phyloP scores from a whole-genome alignment of 1,140 invertebrate species.

The Zaprionus davidi region DNA sequence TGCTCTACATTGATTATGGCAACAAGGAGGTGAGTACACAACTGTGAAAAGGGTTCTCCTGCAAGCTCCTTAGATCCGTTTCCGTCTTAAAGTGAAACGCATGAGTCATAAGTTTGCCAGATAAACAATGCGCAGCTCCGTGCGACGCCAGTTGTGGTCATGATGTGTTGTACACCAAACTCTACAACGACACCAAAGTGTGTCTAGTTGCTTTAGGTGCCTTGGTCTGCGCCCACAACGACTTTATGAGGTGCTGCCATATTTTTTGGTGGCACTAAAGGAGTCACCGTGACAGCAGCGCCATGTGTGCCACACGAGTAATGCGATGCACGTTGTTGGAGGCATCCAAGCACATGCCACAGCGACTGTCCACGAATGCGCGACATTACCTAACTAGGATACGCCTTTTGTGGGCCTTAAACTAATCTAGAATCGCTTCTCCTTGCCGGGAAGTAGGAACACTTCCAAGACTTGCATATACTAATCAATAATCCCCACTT shows the following conservation, averaged over 20 bases:
- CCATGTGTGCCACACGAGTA: slow-evolving; percentile 6
- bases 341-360: slow-evolving; percentile 42
- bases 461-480: no score
- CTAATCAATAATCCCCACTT: no score
- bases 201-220: slow-evolving; percentile 11
- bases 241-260: slow-evolving; percentile 34
- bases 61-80: slow-evolving; percentile 85
- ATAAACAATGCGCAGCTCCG: slow-evolving; percentile 59
- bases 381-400: slow-evolving; percentile 35
- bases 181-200: slow-evolving; percentile 53
- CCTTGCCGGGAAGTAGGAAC: no score
- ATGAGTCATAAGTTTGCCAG: slow-evolving; percentile 84
- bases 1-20: slow-evolving; percentile 98
- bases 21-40: slow-evolving; percentile 89
- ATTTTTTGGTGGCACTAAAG: slow-evolving; percentile 60
- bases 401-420: no score
- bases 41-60: neutral
- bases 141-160: slow-evolving; percentile 15
- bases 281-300: slow-evolving; percentile 21
- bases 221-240: slow-evolving; percentile 38
- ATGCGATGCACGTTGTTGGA: slow-evolving; percentile 49
- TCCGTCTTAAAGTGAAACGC: slow-evolving; percentile 82
- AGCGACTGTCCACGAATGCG: slow-evolving; percentile 36
- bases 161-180: slow-evolving; percentile 56
- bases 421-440: no score